Evolutionary conservation across 2,797 vertebrate species (phyloP), one percentile per base, ranked within the genome.

Genomic region (Poeciliopsis gracilis): DNA sequence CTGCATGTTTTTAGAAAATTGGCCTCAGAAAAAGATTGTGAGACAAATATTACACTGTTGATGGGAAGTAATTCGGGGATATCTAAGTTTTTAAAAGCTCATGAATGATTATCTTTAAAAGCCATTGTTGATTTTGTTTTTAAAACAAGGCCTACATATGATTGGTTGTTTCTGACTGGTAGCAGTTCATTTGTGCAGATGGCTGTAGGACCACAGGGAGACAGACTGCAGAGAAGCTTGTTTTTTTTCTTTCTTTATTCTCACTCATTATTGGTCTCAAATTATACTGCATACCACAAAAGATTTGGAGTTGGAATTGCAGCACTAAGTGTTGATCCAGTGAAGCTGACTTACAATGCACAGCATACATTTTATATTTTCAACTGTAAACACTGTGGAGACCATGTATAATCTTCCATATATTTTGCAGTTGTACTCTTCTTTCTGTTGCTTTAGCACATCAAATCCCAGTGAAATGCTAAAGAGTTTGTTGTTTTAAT

Each of bases 41-140:
- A 77, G 30, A 81, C 30, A 79, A 57, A 30, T 73, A 15, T 47
- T 59, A 7, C 8, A 5, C 30, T 72, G 70, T 69, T 84, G 1
- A 53, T 77, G 63, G 38, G 15, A 45, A 73, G 36, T 47, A 49
- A 36, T 12, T 28, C 9, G 7, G 41, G 38, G 13, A 33, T 28
- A 12, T 72, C 51, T n/a, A 15, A 75, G 7, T 72, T n/a, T 36
- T 66, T 25, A 12, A 66, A 66, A 66, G 8, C 12, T 71, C 77
- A 59, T 57, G 2, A 79, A 73, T 66, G 10, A 38, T 66, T 10
- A 25, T 2, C 11, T 81, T 73, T 28, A 78, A 36, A 53, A 15
- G 3, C 61, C 70, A 28, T 75, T 45, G 49, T 23, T 15, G 51
- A 41, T 13, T 38, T 33, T 11, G 8, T 45, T 75, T 53, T 71